These are phyloP conservation scores for Metaphire vulgaris DNA, from an alignment of 1,140 invertebrate genomes.

Conservation along the genomic window DNA sequence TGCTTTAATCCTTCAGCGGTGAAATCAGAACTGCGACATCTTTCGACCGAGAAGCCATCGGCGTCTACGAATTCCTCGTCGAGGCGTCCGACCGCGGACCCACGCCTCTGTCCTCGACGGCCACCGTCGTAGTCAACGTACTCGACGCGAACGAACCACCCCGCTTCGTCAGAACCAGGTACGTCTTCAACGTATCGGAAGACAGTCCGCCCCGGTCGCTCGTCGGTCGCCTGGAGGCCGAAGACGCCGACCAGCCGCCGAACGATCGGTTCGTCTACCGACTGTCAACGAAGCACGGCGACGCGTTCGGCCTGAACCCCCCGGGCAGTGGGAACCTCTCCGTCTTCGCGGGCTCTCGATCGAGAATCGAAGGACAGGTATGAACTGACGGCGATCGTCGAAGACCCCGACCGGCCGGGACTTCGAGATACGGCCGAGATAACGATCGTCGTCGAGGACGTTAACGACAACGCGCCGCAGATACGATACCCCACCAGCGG, in stretches of 20 bases:
- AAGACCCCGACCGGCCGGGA: slow-evolving; percentile 63
- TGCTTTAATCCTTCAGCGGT: background rate
- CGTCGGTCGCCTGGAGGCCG: slow-evolving; percentile 30
- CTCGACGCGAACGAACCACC: slow-evolving; percentile 33
- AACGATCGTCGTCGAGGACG: slow-evolving; percentile 24
- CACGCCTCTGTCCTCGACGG: background rate
- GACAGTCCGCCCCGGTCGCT: slow-evolving; percentile 27
- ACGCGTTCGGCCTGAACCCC: slow-evolving; percentile 11
- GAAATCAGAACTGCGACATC: background rate
- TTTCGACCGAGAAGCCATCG: background rate
- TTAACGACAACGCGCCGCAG: slow-evolving; percentile 28
- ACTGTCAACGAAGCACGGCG: too few species aligned
- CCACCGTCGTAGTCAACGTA: slow-evolving; percentile 13
- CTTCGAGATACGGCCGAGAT: slow-evolving; percentile 12
- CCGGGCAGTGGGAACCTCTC: background rate
- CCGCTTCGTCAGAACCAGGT: slow-evolving; percentile 33
- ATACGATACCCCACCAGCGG: slow-evolving; percentile 18
- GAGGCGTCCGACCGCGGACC: slow-evolving; percentile 12
- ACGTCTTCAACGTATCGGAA: slow-evolving; percentile 33
- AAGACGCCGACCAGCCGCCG: slow-evolving; percentile 32
- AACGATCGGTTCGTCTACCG: slow-evolving; percentile 18
- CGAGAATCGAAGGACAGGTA: slow-evolving; percentile 70
- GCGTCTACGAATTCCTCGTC: background rate
- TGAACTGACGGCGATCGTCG: slow-evolving; percentile 74
- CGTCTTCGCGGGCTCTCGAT: slow-evolving; percentile 70